Conservation (phyloP, 2,888 invertebrate species). For the Endotricha flammealis region DNA sequence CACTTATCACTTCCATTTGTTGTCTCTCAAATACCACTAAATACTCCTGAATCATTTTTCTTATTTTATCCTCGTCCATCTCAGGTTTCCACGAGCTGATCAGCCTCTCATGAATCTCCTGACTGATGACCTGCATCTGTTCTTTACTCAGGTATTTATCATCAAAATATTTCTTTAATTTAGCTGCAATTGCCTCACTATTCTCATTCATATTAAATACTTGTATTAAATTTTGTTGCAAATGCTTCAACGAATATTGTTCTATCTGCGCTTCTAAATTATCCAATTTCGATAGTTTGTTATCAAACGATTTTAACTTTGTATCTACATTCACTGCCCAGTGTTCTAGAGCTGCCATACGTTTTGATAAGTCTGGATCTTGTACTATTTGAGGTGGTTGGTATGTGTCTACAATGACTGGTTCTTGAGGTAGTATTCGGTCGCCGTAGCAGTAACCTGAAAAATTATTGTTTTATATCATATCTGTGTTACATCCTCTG, state of each 20-base stretch:
- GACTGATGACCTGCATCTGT: constrained; percentile 73
- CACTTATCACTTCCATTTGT: constrained; percentile 66
- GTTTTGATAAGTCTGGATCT: constrained; percentile 48
- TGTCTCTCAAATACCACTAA: constrained; percentile 56
- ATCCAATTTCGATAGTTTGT: constrained; percentile 69
- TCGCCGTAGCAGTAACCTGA: constrained; percentile 58
- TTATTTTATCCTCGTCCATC: constrained; percentile 70
- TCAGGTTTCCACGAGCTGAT: constrained; percentile 67
- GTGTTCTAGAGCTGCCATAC: constrained; percentile 58
- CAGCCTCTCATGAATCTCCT: constrained; percentile 53
- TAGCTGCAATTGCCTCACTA: constrained; percentile 55
- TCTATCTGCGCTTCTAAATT: constrained; percentile 68
- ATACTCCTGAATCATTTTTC: constrained; percentile 66
- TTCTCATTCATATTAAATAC: constrained; percentile 67
- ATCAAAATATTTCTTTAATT: constrained; percentile 79
- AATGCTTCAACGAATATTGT: constrained; percentile 71
- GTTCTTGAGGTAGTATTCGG: constrained; percentile 30
- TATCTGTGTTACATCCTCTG: constrained; percentile 37
- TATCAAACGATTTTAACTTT: constrained; percentile 76
- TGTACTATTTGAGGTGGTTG: constrained; percentile 47
- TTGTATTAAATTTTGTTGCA: constrained; percentile 75
- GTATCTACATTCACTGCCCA: constrained; percentile 72
- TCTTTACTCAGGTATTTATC: constrained; percentile 80
- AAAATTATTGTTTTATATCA: constrained; percentile 25
- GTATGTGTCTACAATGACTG: constrained; percentile 42